Conservation (phyloP, 2,797 vertebrate genomes). For the Numenius phaeopus region DNA sequence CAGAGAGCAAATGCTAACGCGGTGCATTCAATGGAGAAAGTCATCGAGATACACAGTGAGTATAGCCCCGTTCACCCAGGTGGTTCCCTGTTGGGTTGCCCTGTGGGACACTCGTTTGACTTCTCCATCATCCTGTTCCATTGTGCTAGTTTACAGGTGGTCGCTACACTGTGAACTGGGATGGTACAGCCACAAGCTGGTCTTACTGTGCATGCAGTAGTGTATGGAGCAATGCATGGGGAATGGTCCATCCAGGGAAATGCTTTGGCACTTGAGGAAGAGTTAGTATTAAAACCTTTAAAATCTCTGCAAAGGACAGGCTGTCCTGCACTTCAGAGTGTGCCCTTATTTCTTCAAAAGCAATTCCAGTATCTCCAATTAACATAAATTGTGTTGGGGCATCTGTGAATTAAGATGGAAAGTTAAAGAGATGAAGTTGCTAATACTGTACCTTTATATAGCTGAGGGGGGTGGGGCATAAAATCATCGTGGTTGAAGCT, state of each 20-base stretch:
- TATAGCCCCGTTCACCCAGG: not conserved
- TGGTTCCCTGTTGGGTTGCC: not conserved
- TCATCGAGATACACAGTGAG: conserved; percentile 93
- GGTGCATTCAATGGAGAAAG: conserved; percentile 93
- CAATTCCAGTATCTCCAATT: not conserved
- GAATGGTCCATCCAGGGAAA: not conserved
- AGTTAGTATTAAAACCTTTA: not conserved
- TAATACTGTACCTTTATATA: not conserved
- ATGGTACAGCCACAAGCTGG: not conserved
- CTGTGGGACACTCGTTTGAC: not conserved
- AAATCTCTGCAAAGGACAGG: not conserved
- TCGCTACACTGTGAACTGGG: not conserved
- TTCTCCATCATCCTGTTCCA: not conserved
- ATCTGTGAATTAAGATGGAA: not conserved
- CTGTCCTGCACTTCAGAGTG: not conserved
- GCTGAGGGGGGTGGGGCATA: not conserved
- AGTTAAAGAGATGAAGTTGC: not conserved
- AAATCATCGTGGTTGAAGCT: not conserved
- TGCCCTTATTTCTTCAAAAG: not conserved
- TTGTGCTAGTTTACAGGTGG: not conserved
- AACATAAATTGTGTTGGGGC: not conserved
- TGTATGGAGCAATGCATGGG: accelerated
- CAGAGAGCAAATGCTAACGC: conserved; percentile 92
- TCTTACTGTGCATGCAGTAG: not conserved
- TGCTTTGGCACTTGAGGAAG: not conserved